These are phyloP conservation scores for Capitulum mitella DNA, from an alignment of 2,888 invertebrate genomes.

Conservation along the genomic window DNA sequence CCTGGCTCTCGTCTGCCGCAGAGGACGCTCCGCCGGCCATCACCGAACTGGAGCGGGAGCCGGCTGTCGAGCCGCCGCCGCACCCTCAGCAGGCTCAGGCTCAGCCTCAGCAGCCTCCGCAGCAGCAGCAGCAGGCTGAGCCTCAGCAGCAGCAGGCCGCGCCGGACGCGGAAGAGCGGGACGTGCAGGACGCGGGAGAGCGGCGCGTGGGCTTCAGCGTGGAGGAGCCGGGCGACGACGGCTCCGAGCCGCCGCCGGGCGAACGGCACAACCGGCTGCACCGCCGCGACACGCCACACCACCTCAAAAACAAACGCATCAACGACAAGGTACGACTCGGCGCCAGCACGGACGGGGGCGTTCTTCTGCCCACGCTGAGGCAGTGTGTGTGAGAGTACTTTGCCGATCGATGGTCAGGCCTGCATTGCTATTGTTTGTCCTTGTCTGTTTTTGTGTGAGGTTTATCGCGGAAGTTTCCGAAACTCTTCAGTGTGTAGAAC, in stretches of 20 bases:
- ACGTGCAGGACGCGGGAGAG: constrained; percentile 48
- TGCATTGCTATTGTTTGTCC: no score
- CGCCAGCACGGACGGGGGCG: no score
- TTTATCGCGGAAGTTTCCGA: no score
- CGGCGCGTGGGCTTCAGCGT: constrained; percentile 60
- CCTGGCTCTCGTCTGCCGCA: background rate
- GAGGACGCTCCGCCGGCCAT: background rate
- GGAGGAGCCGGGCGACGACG: constrained; percentile 43
- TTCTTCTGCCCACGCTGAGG: no score
- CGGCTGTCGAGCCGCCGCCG: background rate
- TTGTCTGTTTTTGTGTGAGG: no score
- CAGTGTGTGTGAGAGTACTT: no score
- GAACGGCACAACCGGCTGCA: constrained; percentile 62
- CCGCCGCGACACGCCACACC: constrained; percentile 96
- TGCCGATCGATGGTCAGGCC: no score
- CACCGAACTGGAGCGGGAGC: constrained; percentile 3
- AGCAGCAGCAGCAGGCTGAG: background rate
- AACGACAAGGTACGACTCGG: constrained; percentile 45
- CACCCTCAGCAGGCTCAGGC: background rate
- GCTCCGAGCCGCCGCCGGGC: constrained; percentile 35
- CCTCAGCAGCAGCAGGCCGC: background rate
- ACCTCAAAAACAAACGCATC: constrained; percentile 95
- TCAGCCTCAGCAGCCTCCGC: background rate
- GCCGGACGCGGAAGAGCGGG: background rate
- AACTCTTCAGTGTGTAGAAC: no score